Base-by-base conservation (phyloP, 2,888 invertebrate species). In the Diachrysia chrysitis region DNA sequence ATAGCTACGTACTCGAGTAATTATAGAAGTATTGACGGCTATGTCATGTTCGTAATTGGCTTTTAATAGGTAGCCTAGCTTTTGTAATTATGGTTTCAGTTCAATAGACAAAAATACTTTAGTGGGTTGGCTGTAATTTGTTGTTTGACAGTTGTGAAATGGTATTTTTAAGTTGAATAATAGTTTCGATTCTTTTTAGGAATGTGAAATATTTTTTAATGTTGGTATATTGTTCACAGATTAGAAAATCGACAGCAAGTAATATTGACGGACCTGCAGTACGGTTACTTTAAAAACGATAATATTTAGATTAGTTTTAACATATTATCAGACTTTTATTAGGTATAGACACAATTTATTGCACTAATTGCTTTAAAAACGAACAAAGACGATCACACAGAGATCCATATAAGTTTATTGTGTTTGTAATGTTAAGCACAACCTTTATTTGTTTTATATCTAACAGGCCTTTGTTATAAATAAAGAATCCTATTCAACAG, bases 41-140 rank as follows among this genome's bases (percentile, higher is more conserved):
- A 54, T 78, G 70, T 68, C 74, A 66, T 72, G 71, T 54, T 25
- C 37, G 61, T 74, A 83, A 83, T 83, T 76, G 71, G 29, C 42
- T 68, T 83, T 68, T 83, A 83, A 83, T 83, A 60, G 66, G 35
- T 48, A 55, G 53, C 58, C n/a, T 25, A 10, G 58, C 19, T 58
- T n/a, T 59, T 59, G 32, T 79, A 62, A 82, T 82, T 77, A 78
- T 51, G 42, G 60, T 21, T 32, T 12, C 17, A 48, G 17, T 46
- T 37, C 12, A 21, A 59, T 56, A 66, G 58, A 57, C 64, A 56
- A 57, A 25, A 46, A 66, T 63, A 63, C 29, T 60, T 42, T 29
- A 25, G 42, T 48, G 4, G 14, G 42, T 48, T 4, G 14, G 19
- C 19, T 5, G 42, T 14, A 42, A 42, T 42, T 42, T 42, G n/a